Conservation (phyloP, 2,113 vertebrate genomes). For the Physeter macrocephalus region DNA sequence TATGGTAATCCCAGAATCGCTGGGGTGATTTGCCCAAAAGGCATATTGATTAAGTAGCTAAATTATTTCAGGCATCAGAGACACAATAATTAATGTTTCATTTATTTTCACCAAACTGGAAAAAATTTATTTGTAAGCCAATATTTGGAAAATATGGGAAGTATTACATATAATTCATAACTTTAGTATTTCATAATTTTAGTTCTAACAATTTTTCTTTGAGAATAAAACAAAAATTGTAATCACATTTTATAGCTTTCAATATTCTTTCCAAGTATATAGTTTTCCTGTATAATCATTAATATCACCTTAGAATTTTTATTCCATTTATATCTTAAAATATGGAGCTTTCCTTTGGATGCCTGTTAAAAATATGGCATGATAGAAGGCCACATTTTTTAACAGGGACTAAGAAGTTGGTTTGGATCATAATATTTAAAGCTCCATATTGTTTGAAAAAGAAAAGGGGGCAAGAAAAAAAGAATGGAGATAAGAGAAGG, state of each 20-base stretch:
- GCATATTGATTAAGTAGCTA: neutral
- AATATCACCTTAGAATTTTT: neutral
- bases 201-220: neutral
- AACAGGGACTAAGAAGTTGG: neutral
- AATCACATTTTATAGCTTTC: neutral
- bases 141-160: slow-evolving; percentile 7
- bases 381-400: neutral
- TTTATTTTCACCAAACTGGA: slow-evolving; percentile 18
- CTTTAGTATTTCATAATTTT: neutral
- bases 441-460: neutral
- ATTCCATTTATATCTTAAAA: neutral
- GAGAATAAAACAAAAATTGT: neutral
- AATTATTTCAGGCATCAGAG: slow-evolving; percentile 4
- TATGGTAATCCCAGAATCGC: slow-evolving; percentile 22
- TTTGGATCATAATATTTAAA: neutral
- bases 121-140: neutral
- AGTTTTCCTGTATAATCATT: neutral
- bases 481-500: neutral
- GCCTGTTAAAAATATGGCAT: neutral
- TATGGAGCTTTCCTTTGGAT: neutral
- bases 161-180: neutral
- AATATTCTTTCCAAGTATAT: neutral
- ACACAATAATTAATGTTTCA: slow-evolving; percentile 19
- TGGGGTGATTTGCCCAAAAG: slow-evolving; percentile 11
- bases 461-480: neutral